Evolutionary conservation across 1,140 invertebrate species (phyloP), one percentile per base, ranked within the genome.

Genomic region (Orius insidiosus): DNA sequence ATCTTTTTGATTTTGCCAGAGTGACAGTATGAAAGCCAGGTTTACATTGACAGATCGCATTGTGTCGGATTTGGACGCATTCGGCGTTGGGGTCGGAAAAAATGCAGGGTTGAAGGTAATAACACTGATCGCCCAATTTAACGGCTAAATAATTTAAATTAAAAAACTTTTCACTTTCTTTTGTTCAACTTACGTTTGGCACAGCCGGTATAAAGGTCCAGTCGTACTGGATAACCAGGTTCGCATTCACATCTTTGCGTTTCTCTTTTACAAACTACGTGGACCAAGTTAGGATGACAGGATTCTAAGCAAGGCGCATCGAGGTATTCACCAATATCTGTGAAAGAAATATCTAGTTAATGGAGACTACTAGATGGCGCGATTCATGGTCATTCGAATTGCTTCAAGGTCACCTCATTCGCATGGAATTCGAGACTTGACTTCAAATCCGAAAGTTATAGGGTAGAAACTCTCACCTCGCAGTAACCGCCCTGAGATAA

Each of bases 101-200:
- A 51, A 68, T 69, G 59, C 83, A 87, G 34, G 80, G 76, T 60
- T 81, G 74, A 53, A 75, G 67, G 60, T 85, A 85, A 60, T 82
- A 81, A 61, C 83, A 87, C 60, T 84, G 81, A 58, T 85, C 82
- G 41, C 83, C 83, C 55, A 87, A 65, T 60, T 73, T 75, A 64
- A 80, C 80, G 24, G 81, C 82, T 86, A 63, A 30, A 68, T n/a
- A n/a, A n/a, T n/a, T n/a, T n/a, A n/a, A n/a, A n/a, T n/a, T n/a
- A n/a, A n/a, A n/a, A n/a, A n/a, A n/a, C n/a, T n/a, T n/a, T n/a
- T n/a, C n/a, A n/a, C n/a, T n/a, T n/a, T n/a, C n/a, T n/a, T 18
- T 35, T 13, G 5, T 33, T 13, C 10, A 37, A 70, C 76, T 70
- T 65, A 85, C 82, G 77, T 71, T 83, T 84, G 57, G 76, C 78